Evolutionary conservation across 2,113 vertebrate species (phyloP).

Genomic region (Anser cygnoides): DNA sequence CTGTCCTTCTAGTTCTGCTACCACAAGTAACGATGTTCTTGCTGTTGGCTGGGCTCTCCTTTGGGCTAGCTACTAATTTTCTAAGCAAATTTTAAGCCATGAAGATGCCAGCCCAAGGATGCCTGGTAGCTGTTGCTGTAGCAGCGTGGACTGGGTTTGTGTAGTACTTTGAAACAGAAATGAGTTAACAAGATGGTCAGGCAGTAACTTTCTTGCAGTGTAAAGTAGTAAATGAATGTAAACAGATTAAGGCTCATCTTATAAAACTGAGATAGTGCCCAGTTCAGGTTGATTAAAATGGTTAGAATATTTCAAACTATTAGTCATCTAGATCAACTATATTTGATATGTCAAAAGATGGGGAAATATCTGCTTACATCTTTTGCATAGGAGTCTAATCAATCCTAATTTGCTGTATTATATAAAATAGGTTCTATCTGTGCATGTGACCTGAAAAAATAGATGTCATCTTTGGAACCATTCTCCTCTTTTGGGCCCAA

Average conservation of each 20-base stretch:
- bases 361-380: not conserved
- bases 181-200: not conserved
- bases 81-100: not conserved
- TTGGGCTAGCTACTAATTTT: not conserved
- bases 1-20: not conserved
- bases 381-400: not conserved
- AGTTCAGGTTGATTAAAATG: not conserved
- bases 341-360: not conserved
- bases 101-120: not conserved
- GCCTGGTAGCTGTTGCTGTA: not conserved
- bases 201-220: not conserved
- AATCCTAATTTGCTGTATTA: not conserved
- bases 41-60: not conserved
- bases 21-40: not conserved
- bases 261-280: not conserved
- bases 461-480: not conserved
- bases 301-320: not conserved
- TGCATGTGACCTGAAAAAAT: not conserved
- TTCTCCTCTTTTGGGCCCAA: not conserved
- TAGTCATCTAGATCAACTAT: not conserved
- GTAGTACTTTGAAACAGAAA: not conserved
- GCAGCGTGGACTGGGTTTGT: not conserved
- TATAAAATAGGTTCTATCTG: not conserved
- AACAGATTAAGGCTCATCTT: not conserved
- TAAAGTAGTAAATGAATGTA: fast-evolving